Base-by-base conservation (phyloP, 1,140 invertebrate genomes). In the Arion vulgaris region DNA sequence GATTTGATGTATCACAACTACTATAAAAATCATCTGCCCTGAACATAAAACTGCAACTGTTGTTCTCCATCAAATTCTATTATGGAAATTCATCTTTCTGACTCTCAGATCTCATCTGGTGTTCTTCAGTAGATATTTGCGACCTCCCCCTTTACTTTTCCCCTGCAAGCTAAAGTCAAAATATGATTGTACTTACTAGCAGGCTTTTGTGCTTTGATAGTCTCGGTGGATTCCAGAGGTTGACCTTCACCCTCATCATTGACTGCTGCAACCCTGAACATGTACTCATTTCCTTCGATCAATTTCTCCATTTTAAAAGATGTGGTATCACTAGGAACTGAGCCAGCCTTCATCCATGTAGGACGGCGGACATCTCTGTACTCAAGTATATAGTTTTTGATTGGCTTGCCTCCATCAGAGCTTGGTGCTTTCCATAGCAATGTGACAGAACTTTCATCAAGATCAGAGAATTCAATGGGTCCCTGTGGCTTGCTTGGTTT, bases 241-340 rank as follows among this genome's bases (percentile, higher is more conserved):
- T 98, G 97, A 82, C 97, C 96, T 81, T 95, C 95, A 39, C 98
- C 98, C 41, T 96, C 98, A 90, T 98, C 98, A 92, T 99, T 99
- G 0, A 99, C 95, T 38, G 98, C 98, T 91, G 97, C 96, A 0
- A 99, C 95, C 80, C 98, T 94, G 94, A 99, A 99, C 91, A 98
- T 96, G 90, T 99, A 99, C 92, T 98, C 97, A 89, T 98, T 96
- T 38, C 96, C 97, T 93, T 99, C 97, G 2, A 94, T 95, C 15
- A 99, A 94, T 84, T 96, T 95, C 0, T 96, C 95, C 39, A 99
- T 95, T 87, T 93, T 95, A 84, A 87, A 90, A 78, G 82, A 81
- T 28, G 87, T 86, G 32, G 77, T 84, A 34, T 88, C 89, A 36
- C 79, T 77, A 32, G 80, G 79, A 2, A 90, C 89, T 57, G 86